Percentiles rank a stretch among this genome's conserved stretches.
Evolutionary conservation across 2,797 vertebrate species (phyloP).

Genomic region (Crocidura indochinensis): DNA sequence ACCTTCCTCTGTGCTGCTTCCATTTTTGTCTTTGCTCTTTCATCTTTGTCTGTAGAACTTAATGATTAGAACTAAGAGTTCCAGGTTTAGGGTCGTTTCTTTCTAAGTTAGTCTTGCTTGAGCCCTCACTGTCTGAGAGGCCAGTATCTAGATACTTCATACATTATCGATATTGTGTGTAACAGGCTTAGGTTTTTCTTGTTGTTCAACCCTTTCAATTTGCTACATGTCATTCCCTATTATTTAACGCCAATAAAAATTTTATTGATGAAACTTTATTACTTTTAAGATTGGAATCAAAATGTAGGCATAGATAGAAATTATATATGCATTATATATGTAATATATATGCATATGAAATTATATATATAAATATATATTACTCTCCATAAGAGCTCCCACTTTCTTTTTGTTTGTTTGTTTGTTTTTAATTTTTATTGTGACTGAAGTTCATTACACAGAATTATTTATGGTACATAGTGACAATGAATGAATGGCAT

Average conservation of each 20-base stretch:
- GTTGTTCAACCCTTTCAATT: constrained; percentile 58
- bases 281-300: not conserved
- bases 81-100: not conserved
- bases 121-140: not conserved
- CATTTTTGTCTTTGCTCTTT: constrained; percentile 65
- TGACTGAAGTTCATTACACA: too few species aligned
- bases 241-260: constrained; percentile 55
- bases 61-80: not conserved
- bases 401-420: constrained; percentile 12
- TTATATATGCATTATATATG: not conserved
- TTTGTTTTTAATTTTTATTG: constrained; percentile 39
- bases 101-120: not conserved
- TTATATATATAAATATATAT: too few species aligned
- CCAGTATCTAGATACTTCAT: not conserved
- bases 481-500: too few species aligned
- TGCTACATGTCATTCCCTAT: not conserved
- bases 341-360: not conserved
- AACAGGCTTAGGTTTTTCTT: not conserved
- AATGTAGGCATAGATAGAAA: not conserved
- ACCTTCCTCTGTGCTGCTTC: not conserved
- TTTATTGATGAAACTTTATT: constrained; percentile 8
- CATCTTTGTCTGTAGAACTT: not conserved
- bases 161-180: not conserved
- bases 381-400: too few species aligned
- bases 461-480: too few species aligned